phyloP scores from a whole-genome alignment of 1,140 invertebrate genomes.

The Caerostris extrusa region DNA sequence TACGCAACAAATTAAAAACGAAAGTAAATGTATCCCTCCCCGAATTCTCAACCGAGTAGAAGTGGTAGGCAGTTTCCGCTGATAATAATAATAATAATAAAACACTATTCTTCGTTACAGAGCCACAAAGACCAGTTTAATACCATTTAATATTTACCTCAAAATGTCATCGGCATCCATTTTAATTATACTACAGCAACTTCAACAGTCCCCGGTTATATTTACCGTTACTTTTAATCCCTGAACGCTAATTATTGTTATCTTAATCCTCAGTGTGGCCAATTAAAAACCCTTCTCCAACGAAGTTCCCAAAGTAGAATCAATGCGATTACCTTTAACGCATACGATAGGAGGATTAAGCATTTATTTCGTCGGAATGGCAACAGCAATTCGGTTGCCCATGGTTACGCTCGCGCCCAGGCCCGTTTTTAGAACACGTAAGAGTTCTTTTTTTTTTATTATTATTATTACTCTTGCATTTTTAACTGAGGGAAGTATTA shows the following conservation, averaged over 20 bases:
- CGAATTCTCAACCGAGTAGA: too few species aligned
- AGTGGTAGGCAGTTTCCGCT: too few species aligned
- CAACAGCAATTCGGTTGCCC: neutral
- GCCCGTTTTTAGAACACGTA: neutral
- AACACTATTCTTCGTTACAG: too few species aligned
- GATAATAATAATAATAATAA: too few species aligned
- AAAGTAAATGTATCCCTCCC: too few species aligned
- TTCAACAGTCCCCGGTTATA: neutral
- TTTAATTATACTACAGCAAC: neutral
- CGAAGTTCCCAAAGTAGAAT: neutral
- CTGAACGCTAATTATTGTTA: neutral
- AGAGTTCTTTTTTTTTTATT: neutral
- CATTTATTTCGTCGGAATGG: neutral
- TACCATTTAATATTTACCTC: too few species aligned
- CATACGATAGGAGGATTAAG: neutral
- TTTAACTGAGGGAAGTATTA: neutral
- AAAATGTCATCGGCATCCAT: too few species aligned
- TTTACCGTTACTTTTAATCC: neutral
- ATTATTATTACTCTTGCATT: neutral
- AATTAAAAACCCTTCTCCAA: neutral
- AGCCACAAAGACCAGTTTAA: too few species aligned
- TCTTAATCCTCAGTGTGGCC: neutral
- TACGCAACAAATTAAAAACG: too few species aligned
- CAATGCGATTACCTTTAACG: neutral
- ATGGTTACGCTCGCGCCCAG: neutral